phyloP scores from a whole-genome alignment of 2,113 vertebrate species.

The Holacanthus passer region DNA sequence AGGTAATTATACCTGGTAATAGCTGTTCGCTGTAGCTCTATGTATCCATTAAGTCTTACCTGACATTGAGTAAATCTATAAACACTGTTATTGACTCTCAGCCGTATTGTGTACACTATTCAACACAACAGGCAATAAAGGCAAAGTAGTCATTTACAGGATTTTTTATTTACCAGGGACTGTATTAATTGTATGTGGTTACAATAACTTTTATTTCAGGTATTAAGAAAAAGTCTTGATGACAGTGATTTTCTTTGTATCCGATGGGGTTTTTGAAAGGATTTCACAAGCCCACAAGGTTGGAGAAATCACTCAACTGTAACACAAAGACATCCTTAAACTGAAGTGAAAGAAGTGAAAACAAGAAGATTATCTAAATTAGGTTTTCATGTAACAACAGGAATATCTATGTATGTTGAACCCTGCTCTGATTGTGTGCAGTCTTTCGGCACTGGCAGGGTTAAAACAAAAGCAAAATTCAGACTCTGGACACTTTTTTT shows the following conservation, averaged over 20 bases:
- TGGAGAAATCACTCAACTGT: conserved; percentile 38
- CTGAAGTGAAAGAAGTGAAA: conserved; percentile 44
- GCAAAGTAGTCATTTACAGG: conserved; percentile 33
- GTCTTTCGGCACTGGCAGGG: background rate
- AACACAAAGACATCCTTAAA: conserved; percentile 55
- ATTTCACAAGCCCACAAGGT: conserved; percentile 38
- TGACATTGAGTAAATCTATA: conserved; percentile 39
- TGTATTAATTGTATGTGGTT: conserved; percentile 28
- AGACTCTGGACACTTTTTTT: background rate
- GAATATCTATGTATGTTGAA: background rate
- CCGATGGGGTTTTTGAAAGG: conserved; percentile 22
- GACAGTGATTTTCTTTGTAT: background rate
- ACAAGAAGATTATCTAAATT: conserved; percentile 16
- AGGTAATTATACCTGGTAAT: conserved; percentile 15
- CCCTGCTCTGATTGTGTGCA: background rate
- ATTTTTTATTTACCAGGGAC: conserved; percentile 9
- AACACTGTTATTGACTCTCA: conserved; percentile 47
- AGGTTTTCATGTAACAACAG: conserved; percentile 35
- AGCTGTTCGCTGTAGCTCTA: background rate
- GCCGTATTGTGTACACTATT: conserved; percentile 17
- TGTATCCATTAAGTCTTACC: conserved; percentile 37
- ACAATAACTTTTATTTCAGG: background rate
- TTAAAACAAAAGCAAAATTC: conserved; percentile 10
- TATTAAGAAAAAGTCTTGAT: background rate
- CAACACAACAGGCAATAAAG: background rate